A percentile compares a stretch with the other conserved stretches of the same genome.
Evolutionary conservation across 2,797 vertebrate genomes (phyloP).

Genomic region (Gadopsis bispinosus): DNA sequence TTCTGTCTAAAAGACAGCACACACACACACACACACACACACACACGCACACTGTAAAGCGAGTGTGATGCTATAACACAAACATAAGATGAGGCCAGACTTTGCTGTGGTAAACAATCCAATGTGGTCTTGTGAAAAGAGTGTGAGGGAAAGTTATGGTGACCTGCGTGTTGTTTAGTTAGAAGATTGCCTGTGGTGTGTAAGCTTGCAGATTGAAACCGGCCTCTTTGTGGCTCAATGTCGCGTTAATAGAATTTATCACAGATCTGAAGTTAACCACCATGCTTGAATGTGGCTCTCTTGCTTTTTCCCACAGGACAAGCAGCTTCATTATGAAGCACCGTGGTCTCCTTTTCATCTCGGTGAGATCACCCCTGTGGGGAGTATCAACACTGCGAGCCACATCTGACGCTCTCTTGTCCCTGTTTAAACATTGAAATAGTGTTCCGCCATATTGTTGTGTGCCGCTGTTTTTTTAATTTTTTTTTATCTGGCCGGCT

Average conservation of each 20-base stretch:
- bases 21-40: conserved; percentile 10
- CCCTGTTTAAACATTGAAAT: conserved; percentile 80
- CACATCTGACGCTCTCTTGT: conserved; percentile 72
- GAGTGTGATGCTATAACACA: conserved; percentile 18
- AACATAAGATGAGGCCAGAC: conserved; percentile 38
- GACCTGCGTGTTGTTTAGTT: conserved; percentile 40
- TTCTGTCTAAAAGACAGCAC: conserved; percentile 58
- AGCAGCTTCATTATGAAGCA: conserved; percentile 81
- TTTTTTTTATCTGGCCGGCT: conserved; percentile 53
- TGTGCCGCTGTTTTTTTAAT: conserved; percentile 33
- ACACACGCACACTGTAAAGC: conserved; percentile 12
- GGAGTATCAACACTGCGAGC: conserved; percentile 76
- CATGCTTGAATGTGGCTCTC: conserved; percentile 59
- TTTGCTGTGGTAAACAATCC: conserved; percentile 45
- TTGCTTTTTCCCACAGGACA: conserved; percentile 76
- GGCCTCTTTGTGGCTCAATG: conserved; percentile 57
- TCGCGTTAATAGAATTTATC: conserved; percentile 65
- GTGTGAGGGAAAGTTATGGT: conserved; percentile 33
- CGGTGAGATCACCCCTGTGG: conserved; percentile 77
- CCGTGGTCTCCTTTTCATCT: conserved; percentile 74
- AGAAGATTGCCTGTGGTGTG: conserved; percentile 43
- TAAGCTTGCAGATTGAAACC: conserved; percentile 46
- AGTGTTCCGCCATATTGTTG: conserved; percentile 75
- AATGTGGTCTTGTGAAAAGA: conserved; percentile 28
- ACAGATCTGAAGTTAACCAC: conserved; percentile 71